Evolutionary conservation across 2,888 invertebrate species (phyloP).

Genomic region (Calephelis perditalis): DNA sequence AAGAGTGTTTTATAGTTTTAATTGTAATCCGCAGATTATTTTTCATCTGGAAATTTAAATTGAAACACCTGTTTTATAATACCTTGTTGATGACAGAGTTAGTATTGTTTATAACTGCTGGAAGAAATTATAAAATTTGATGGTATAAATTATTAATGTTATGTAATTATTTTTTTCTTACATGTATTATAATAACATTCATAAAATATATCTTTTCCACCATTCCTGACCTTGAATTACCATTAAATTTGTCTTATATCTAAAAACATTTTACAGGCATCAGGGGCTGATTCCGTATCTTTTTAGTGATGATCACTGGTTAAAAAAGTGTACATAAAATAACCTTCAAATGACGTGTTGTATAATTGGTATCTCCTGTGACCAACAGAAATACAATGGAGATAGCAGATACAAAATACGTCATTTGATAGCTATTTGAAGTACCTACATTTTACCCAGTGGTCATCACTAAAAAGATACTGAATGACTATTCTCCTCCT

Average conservation of each 20-base stretch:
- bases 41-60: slow-evolving; percentile 59
- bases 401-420: no score
- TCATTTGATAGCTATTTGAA: no score
- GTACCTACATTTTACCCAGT: no score
- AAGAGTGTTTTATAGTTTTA: slow-evolving; percentile 71
- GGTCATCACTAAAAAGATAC: no score
- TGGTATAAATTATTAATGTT: slow-evolving; percentile 38
- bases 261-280: no score
- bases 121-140: slow-evolving; percentile 44
- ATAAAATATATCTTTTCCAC: neutral
- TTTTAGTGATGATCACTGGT: no score
- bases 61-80: slow-evolving; percentile 68
- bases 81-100: slow-evolving; percentile 71
- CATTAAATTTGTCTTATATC: neutral
- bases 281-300: no score
- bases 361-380: no score
- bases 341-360: no score
- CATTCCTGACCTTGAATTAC: neutral
- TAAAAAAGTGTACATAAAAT: no score
- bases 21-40: slow-evolving; percentile 68
- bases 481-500: no score
- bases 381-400: no score
- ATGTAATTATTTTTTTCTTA: slow-evolving; percentile 52
- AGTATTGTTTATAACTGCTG: slow-evolving; percentile 54
- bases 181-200: neutral